Evolutionary conservation across 2,888 invertebrate genomes (phyloP).

Genomic region (Gastracanthus pulcherrimus): DNA sequence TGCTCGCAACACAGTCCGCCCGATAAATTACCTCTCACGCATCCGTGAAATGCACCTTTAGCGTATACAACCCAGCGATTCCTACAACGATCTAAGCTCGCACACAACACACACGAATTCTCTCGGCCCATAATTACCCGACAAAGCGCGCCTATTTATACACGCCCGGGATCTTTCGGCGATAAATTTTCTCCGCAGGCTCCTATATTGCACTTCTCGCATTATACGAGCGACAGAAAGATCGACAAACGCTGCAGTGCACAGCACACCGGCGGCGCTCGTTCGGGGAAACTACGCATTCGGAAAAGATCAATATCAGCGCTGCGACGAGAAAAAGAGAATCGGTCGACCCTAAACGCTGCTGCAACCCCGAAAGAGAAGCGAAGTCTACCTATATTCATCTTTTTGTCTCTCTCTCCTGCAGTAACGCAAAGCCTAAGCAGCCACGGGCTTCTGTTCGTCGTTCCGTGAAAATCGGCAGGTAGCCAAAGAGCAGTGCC

Average conservation of each 20-base stretch:
- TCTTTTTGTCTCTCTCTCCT: neutral
- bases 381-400: neutral
- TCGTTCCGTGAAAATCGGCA: slow-evolving; percentile 72
- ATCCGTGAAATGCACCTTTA: neutral
- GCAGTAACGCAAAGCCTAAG: slow-evolving; percentile 2
- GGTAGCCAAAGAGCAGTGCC: slow-evolving; percentile 68
- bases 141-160: slow-evolving; percentile 20
- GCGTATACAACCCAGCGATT: neutral
- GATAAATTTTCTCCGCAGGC: slow-evolving; percentile 35
- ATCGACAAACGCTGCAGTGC: neutral
- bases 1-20: neutral
- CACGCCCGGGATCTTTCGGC: neutral
- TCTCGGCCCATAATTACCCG: slow-evolving; percentile 34
- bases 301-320: slow-evolving; percentile 51
- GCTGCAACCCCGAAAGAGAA: neutral
- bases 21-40: neutral
- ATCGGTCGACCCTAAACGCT: neutral
- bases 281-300: slow-evolving; percentile 27
- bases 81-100: neutral
- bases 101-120: neutral
- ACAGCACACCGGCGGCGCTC: neutral
- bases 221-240: neutral
- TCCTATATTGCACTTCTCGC: neutral
- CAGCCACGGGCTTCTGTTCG: slow-evolving; percentile 53
- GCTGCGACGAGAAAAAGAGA: neutral